phyloP scores from a whole-genome alignment of 2,113 vertebrate species.

The Charina bottae region DNA sequence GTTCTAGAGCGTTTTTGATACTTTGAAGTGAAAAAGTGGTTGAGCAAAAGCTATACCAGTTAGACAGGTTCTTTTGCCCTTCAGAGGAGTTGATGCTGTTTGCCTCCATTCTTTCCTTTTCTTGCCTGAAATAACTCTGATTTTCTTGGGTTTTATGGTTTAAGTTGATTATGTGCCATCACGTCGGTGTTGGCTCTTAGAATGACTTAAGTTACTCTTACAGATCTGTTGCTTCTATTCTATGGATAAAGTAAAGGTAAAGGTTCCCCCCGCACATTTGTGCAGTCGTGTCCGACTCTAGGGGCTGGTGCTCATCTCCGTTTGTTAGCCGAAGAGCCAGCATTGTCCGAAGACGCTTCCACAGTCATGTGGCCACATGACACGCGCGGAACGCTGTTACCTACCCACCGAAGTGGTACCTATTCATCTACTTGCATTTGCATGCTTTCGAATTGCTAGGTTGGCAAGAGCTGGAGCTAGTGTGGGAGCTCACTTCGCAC shows the following conservation, averaged over 20 bases:
- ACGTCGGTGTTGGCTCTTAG: not conserved
- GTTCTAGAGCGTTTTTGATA: constrained; percentile 39
- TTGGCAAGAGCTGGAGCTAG: too few relatives aligned
- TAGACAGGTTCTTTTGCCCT: constrained; percentile 61
- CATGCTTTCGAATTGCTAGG: too few relatives aligned
- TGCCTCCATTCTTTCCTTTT: not conserved
- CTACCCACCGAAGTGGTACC: too few relatives aligned
- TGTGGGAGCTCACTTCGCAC: too few relatives aligned
- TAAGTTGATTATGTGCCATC: not conserved
- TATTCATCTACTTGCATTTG: too few relatives aligned
- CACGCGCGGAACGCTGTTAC: too few relatives aligned
- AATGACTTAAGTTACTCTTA: not conserved
- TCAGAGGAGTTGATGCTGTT: constrained; percentile 22
- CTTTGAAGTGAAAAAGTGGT: constrained; percentile 44
- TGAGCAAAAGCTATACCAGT: constrained; percentile 43
- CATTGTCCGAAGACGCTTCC: too few relatives aligned
- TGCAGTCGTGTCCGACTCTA: too few relatives aligned
- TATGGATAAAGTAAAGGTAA: not conserved
- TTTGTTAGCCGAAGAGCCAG: too few relatives aligned
- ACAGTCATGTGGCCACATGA: too few relatives aligned
- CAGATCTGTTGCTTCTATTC: not conserved
- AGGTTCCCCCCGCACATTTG: too few relatives aligned
- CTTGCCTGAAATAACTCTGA: not conserved
- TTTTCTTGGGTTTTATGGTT: not conserved
- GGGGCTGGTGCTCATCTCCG: too few relatives aligned